phyloP scores from a whole-genome alignment of 2,888 invertebrate genomes.

The Hymenopus coronatus region DNA sequence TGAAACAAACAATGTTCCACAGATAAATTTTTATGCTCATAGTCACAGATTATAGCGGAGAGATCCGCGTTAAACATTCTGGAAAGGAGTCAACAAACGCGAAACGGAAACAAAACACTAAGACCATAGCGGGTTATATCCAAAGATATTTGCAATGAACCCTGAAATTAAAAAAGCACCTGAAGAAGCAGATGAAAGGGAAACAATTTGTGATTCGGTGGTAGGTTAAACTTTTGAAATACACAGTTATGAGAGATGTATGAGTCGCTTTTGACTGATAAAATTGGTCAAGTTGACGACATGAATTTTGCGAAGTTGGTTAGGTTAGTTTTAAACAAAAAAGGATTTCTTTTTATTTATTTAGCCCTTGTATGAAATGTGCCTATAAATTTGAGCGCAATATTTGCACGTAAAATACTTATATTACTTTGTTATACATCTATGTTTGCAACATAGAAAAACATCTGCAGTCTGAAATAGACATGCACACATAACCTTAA shows the following conservation, averaged over 20 bases:
- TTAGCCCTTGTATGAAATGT: too few relatives aligned
- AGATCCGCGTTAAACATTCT: neutral
- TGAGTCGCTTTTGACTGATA: neutral
- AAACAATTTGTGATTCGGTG: slow-evolving; percentile 83
- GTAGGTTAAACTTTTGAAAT: slow-evolving; percentile 52
- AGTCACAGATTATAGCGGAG: too few relatives aligned
- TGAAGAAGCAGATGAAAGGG: slow-evolving; percentile 54
- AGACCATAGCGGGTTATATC: neutral
- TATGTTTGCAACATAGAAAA: too few relatives aligned
- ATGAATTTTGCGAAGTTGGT: neutral
- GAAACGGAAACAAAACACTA: neutral
- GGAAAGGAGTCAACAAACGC: neutral
- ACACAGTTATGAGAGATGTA: slow-evolving; percentile 26
- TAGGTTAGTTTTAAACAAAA: neutral
- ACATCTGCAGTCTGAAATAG: too few relatives aligned
- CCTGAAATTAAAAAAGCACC: slow-evolving; percentile 38
- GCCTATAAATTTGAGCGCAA: too few relatives aligned
- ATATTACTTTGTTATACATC: too few relatives aligned
- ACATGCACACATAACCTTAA: too few relatives aligned
- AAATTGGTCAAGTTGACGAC: neutral
- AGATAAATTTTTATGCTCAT: too few relatives aligned
- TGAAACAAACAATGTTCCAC: neutral
- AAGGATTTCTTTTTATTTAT: too few relatives aligned
- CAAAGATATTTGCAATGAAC: neutral
- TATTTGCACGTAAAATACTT: too few relatives aligned